Percentiles rank a stretch among this genome's conserved stretches.
These are phyloP conservation scores for Acrobasis repandana DNA, from an alignment of 2,888 invertebrate genomes.

Conservation along the genomic window DNA sequence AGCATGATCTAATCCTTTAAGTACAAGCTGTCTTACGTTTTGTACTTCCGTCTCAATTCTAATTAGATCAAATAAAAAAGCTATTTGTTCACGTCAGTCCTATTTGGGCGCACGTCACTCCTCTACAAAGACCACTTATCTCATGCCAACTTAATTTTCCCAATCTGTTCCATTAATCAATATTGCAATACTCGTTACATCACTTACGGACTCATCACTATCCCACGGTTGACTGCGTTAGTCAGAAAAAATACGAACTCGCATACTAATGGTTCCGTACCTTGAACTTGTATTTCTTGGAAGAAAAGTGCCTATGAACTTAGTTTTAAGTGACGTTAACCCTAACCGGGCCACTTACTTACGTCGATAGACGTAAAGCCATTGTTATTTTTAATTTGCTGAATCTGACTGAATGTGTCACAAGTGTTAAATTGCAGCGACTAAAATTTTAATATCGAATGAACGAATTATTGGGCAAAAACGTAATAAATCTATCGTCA, in stretches of 20 bases:
- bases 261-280: conserved; percentile 14
- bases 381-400: too few relatives aligned
- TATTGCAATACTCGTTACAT: conserved; percentile 50
- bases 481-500: too few relatives aligned
- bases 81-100: conserved; percentile 51
- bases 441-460: too few relatives aligned
- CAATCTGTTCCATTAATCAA: conserved; percentile 75
- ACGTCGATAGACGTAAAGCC: too few relatives aligned
- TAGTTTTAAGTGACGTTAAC: background rate
- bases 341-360: too few relatives aligned
- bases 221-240: conserved; percentile 62
- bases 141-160: conserved; percentile 61
- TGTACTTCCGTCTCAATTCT: conserved; percentile 47
- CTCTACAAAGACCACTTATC: conserved; percentile 57
- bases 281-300: conserved; percentile 26
- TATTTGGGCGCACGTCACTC: conserved; percentile 51
- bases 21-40: conserved; percentile 27
- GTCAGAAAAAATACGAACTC: conserved; percentile 44
- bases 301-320: conserved; percentile 16
- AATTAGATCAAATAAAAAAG: conserved; percentile 56
- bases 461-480: too few relatives aligned
- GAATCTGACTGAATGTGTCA: too few relatives aligned
- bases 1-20: conserved; percentile 17
- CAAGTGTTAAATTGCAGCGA: too few relatives aligned
- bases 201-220: conserved; percentile 48